Evolutionary conservation across 2,113 vertebrate genomes (phyloP).

Genomic region (Passer montanus): DNA sequence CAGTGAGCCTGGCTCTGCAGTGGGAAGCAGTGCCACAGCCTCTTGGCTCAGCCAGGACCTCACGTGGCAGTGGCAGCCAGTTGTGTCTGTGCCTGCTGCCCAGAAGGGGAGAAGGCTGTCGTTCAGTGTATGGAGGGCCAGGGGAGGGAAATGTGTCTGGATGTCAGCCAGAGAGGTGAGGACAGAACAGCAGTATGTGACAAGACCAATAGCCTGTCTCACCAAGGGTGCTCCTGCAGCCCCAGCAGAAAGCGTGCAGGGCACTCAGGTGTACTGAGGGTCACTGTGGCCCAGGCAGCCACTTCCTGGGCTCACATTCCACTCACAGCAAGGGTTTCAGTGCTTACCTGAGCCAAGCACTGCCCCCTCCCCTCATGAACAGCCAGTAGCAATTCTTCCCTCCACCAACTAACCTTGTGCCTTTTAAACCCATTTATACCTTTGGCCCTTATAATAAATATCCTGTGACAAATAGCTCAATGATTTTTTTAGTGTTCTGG

Average conservation of each 20-base stretch:
- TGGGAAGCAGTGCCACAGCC: not conserved
- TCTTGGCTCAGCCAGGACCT: not conserved
- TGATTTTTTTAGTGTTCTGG: not conserved
- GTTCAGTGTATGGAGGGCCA: not conserved
- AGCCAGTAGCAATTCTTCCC: not conserved
- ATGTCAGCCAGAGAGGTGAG: not conserved
- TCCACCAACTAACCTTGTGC: not conserved
- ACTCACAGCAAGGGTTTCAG: not conserved
- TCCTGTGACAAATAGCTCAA: not conserved
- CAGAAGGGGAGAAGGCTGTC: not conserved
- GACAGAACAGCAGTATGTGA: not conserved
- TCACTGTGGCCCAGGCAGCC: not conserved
- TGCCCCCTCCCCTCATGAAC: not conserved
- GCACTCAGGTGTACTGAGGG: not conserved
- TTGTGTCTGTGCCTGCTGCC: not conserved
- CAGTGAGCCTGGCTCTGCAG: fast-evolving
- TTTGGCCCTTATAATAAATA: not conserved
- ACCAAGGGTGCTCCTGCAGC: not conserved
- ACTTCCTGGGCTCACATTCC: not conserved
- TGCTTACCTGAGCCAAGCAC: not conserved
- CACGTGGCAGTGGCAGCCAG: fast-evolving
- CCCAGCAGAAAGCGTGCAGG: not conserved
- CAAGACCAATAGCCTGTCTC: not conserved
- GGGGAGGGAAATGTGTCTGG: not conserved
- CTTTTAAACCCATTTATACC: not conserved